Percentiles rank a stretch among this genome's conserved stretches.
Evolutionary conservation across 2,888 invertebrate species (phyloP).

Genomic region (Venusia cambrica): DNA sequence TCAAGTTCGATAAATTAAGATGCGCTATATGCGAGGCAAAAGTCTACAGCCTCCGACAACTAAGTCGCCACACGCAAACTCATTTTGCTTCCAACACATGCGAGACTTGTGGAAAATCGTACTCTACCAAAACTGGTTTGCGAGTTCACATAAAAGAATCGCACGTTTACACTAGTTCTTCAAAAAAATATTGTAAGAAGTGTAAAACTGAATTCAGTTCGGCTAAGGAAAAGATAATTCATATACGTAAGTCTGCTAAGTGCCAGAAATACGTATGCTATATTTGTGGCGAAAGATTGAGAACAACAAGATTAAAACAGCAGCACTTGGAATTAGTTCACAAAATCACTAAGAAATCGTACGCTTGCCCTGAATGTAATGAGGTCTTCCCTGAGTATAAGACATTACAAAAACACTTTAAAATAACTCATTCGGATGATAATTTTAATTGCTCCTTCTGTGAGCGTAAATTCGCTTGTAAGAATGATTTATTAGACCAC

Average conservation of each 20-base stretch:
- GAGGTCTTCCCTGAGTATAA: constrained; percentile 29
- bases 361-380: constrained; percentile 39
- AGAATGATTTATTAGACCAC: constrained; percentile 62
- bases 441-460: constrained; percentile 61
- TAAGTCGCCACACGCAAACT: constrained; percentile 42
- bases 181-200: constrained; percentile 32
- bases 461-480: constrained; percentile 59
- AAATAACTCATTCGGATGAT: constrained; percentile 59
- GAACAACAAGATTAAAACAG: constrained; percentile 29
- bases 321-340: constrained; percentile 35
- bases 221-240: constrained; percentile 31
- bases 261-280: constrained; percentile 39
- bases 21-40: constrained; percentile 39
- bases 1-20: constrained; percentile 27
- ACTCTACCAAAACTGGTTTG: constrained; percentile 32
- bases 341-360: constrained; percentile 24
- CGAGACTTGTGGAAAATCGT: constrained; percentile 43
- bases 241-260: constrained; percentile 29
- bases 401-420: constrained; percentile 15
- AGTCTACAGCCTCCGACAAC: constrained; percentile 32
- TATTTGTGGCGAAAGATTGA: constrained; percentile 37
- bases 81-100: constrained; percentile 48
- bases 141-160: constrained; percentile 31
- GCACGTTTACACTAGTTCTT: constrained; percentile 24
- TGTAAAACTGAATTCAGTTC: constrained; percentile 36